These are phyloP conservation scores for Podarcis raffonei DNA, from an alignment of 2,113 vertebrate species.

Conservation along the genomic window DNA sequence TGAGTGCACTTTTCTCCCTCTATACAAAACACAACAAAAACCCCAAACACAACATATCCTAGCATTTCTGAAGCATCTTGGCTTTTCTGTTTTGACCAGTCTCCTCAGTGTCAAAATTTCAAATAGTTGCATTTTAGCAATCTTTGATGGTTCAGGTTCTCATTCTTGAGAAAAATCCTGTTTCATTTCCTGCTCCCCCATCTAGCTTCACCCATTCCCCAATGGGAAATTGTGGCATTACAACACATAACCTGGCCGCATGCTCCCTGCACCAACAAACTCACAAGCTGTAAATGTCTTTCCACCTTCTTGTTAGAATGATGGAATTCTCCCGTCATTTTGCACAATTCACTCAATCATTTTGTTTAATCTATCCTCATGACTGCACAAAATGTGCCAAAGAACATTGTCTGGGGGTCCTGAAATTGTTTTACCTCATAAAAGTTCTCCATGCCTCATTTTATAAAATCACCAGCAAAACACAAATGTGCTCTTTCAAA, in stretches of 20 bases:
- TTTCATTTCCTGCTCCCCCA: not conserved
- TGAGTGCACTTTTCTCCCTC: not conserved
- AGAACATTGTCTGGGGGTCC: conserved; percentile 24
- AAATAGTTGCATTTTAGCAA: not conserved
- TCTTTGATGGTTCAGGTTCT: too few species aligned
- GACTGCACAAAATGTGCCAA: not conserved
- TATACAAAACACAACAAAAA: not conserved
- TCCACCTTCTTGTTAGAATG: not conserved
- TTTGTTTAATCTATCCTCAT: not conserved
- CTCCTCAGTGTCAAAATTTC: not conserved
- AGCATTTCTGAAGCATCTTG: not conserved
- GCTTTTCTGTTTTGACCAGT: not conserved
- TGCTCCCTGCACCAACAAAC: not conserved
- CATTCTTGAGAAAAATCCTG: not conserved
- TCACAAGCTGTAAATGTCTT: not conserved
- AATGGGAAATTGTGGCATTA: not conserved
- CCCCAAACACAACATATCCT: not conserved
- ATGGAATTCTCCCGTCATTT: not conserved
- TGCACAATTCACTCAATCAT: not conserved
- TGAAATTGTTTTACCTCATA: conserved; percentile 52
- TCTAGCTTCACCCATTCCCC: too few species aligned
- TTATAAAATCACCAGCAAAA: conserved; percentile 66
- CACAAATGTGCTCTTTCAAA: conserved; percentile 53
- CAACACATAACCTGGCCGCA: not conserved
- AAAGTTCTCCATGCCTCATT: conserved; percentile 58